A percentile compares a stretch with the other conserved stretches of the same genome.
phyloP scores from a whole-genome alignment of 2,113 vertebrate species.

The Antigone vipio region DNA sequence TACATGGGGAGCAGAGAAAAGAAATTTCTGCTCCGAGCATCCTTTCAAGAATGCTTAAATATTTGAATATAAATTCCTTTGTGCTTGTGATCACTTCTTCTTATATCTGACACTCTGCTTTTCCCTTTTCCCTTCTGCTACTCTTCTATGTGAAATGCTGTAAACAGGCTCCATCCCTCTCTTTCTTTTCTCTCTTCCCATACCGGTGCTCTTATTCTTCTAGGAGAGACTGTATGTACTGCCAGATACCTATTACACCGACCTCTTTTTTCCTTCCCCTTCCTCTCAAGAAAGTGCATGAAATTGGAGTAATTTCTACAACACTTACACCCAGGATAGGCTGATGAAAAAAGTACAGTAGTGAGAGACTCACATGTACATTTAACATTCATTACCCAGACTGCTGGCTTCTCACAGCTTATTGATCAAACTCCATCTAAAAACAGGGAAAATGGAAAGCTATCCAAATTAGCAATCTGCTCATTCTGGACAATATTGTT shows the following conservation, averaged over 20 bases:
- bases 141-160: constrained; percentile 16
- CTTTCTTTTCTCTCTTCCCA: neutral
- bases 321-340: neutral
- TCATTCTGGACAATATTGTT: constrained; percentile 51
- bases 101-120: constrained; percentile 70
- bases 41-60: constrained; percentile 85
- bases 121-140: constrained; percentile 50
- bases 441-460: constrained; percentile 50
- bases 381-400: constrained; percentile 46
- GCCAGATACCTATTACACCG: neutral
- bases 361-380: neutral
- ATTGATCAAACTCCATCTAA: constrained; percentile 30
- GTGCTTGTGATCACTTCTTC: constrained; percentile 75
- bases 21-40: constrained; percentile 79
- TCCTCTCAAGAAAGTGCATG: constrained; percentile 24
- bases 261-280: neutral
- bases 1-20: constrained; percentile 78
- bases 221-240: neutral
- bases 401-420: constrained; percentile 31
- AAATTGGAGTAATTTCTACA: constrained; percentile 2
- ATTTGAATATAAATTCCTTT: constrained; percentile 83
- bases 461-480: constrained; percentile 61
- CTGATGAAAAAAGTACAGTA: neutral
- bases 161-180: constrained; percentile 9
- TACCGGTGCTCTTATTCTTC: neutral